Evolutionary conservation across 2,113 vertebrate genomes (phyloP), one percentile per base, ranked within the genome.

Genomic region (Gobius niger): DNA sequence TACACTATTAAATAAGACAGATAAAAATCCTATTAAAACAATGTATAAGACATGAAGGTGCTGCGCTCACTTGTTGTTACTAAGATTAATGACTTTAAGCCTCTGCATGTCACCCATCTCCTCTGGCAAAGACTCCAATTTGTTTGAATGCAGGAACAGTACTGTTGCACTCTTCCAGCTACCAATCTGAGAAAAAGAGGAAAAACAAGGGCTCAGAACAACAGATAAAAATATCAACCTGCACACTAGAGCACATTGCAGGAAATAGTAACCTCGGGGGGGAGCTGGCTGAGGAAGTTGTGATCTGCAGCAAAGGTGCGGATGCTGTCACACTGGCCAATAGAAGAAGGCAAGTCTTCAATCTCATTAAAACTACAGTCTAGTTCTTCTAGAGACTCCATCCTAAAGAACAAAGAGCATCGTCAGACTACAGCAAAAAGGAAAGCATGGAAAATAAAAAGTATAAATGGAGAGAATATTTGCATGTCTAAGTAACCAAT

Each of bases 361-460:
- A 99, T 93, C 89, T 99, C 98, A 86, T 99, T 99, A 86, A 98
- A 98, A 85, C 98, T 99, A 90, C 96, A 99, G 88, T 99, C 97
- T 79, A 99, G 89, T 89, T 99, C 96, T 77, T 99, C 97, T 73
- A 98, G 71, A 65, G 91, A 91, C 4, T 87, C 66, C 83, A 99
- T 91, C 49, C 98, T 98, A 57, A 6, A 16, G 16, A 16, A 41
- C 2, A 44, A 50, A 49, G 34, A 34, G 19, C 10, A 19, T 14
- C 42, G 10, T 42, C n/a, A 24, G 16, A 4, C 24, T 54, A 53
- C 1, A 18, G 9, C 7, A 53, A 11, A 9, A 40, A 59, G 56
- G 8, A 14, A 16, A 60, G 63, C 56, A 15, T 65, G 67, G 41
- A 41, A 77, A 72, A 79, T 70, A 62, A 68, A 18, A 56, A 1